Base-by-base conservation (phyloP, 2,888 invertebrate genomes). In the Amaurobius ferox region DNA sequence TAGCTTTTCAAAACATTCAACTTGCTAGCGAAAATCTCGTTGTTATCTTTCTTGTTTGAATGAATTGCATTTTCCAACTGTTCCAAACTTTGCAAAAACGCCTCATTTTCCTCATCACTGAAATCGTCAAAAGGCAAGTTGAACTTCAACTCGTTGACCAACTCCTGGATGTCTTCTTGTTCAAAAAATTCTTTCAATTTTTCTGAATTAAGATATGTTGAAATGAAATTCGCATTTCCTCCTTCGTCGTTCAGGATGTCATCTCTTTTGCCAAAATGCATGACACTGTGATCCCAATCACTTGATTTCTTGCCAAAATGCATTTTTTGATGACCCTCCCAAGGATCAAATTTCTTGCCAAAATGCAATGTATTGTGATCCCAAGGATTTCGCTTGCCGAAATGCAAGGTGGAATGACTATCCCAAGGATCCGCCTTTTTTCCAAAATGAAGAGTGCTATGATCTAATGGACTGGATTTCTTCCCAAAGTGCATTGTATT, bases 391-490 rank as follows among this genome's bases (percentile, higher is more conserved):
- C 32, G 29, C 23, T 68, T 68, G 9, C 72, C 77, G 64, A 77
- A 77, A 61, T 66, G 77, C 66, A 77, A 35, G 0, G 26, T 40
- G 2, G 35, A 39, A 39, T 68, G 77, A 0, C 32, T 64, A 1
- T 77, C 66, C 72, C 77, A 77, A 0, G 64, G 72, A 71, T 70
- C 35, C 0, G 30, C 48, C 48, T 66, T 77, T 26, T 85, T 85
- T 1, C 85, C 85, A 40, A 85, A 85, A 40, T 85, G 85, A 55
- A 85, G 19, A 2, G 78, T 78, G 16, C 62, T 77, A 7, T 83
- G 77, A 0, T 71, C 71, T 67, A 55, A 72, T 0, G 73, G 26
- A 30, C 79, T 67, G 1, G 67, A 70, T 40, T 32, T 68, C n/a
- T 79, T 86, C 0, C 71, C 83, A 29, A 83, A 76, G 48, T 81